phyloP scores from a whole-genome alignment of 1,140 invertebrate species.

The Cydia pomonella region DNA sequence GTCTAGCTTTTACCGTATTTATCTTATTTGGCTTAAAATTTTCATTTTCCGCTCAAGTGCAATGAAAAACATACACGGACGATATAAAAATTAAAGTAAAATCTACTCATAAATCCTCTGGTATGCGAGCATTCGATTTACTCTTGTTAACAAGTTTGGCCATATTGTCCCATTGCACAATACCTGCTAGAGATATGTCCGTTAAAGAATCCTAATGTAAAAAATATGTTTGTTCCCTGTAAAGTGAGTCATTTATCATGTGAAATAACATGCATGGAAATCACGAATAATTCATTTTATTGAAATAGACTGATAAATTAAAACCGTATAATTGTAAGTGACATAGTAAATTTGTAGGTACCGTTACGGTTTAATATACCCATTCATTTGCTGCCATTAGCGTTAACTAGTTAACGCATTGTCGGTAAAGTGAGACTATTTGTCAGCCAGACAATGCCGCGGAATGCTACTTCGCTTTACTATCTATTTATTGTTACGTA shows the following conservation, averaged over 20 bases:
- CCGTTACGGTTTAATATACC: slow-evolving; percentile 31
- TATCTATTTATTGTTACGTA: slow-evolving; percentile 36
- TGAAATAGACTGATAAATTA: slow-evolving; percentile 27
- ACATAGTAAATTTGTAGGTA: slow-evolving; percentile 25
- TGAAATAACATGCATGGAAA: neutral
- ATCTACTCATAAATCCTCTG: too few species aligned
- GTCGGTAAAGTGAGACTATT: slow-evolving; percentile 35
- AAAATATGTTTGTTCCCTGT: too few species aligned
- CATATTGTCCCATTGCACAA: too few species aligned
- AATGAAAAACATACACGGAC: too few species aligned
- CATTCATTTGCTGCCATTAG: slow-evolving; percentile 24
- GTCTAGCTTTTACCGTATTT: too few species aligned
- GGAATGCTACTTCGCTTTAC: slow-evolving; percentile 13
- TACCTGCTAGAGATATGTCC: too few species aligned
- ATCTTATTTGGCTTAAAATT: too few species aligned
- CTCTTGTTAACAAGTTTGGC: too few species aligned
- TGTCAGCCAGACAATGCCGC: slow-evolving; percentile 33
- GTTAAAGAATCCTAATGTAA: too few species aligned
- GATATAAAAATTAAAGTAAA: too few species aligned
- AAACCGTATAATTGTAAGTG: slow-evolving; percentile 2
- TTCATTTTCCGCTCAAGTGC: too few species aligned
- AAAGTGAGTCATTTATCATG: neutral
- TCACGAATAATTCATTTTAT: neutral
- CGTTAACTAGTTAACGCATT: slow-evolving; percentile 28
- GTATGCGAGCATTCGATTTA: too few species aligned